These are phyloP conservation scores for Trematomus bernacchii DNA, from an alignment of 2,797 vertebrate species.

Conservation along the genomic window DNA sequence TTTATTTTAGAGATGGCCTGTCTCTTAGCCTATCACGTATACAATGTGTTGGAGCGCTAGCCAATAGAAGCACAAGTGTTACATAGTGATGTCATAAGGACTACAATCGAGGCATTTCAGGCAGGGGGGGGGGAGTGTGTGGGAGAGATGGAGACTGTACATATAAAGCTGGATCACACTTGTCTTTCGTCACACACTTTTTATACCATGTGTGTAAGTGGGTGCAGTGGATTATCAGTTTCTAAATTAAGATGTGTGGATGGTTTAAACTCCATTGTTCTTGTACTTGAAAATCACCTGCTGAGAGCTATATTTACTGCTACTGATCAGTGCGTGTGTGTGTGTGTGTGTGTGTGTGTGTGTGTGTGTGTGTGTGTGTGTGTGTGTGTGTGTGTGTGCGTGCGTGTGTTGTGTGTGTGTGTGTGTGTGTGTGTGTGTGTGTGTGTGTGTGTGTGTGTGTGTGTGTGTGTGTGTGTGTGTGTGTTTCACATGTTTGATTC, in stretches of 20 bases:
- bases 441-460: too few relatives aligned
- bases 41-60: too few relatives aligned
- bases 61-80: too few relatives aligned
- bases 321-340: constrained; percentile 39
- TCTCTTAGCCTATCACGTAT: too few relatives aligned
- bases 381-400: too few relatives aligned
- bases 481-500: too few relatives aligned
- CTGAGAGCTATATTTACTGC: constrained; percentile 45
- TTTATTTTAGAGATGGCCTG: too few relatives aligned
- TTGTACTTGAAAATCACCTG: constrained; percentile 24
- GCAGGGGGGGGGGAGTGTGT: too few relatives aligned
- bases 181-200: constrained; percentile 1
- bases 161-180: neutral
- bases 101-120: too few relatives aligned
- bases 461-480: constrained; percentile 6
- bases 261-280: constrained; percentile 42
- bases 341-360: constrained; percentile 12
- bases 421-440: neutral
- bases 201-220: constrained; percentile 8
- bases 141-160: too few relatives aligned
- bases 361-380: neutral
- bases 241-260: constrained; percentile 64
- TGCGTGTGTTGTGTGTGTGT: constrained; percentile 8
- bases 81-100: too few relatives aligned
- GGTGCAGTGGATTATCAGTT: constrained; percentile 61